These are phyloP conservation scores for Arenaria interpres DNA, from an alignment of 2,113 vertebrate species.

Conservation along the genomic window DNA sequence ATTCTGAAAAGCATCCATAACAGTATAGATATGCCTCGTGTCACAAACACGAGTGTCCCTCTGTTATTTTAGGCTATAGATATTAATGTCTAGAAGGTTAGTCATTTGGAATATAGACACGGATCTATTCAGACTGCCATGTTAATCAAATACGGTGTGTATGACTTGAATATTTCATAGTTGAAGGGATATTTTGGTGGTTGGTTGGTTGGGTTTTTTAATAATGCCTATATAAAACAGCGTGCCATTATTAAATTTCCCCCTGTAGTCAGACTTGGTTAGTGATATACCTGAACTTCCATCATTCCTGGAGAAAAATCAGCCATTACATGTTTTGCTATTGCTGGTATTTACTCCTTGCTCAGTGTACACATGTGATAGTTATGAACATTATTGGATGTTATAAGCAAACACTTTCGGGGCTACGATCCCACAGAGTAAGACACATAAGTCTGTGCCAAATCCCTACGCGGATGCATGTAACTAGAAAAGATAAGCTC, in stretches of 20 bases:
- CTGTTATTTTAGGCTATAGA: not conserved
- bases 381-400: not conserved
- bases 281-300: not conserved
- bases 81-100: not conserved
- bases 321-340: not conserved
- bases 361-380: not conserved
- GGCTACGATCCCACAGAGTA: not conserved
- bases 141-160: conserved; percentile 37
- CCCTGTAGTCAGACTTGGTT: not conserved
- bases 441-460: not conserved
- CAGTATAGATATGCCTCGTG: not conserved
- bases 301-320: not conserved
- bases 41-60: rapidly evolving
- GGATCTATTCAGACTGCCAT: not conserved
- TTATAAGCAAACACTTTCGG: not conserved
- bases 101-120: not conserved
- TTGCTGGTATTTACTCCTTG: not conserved
- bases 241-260: not conserved
- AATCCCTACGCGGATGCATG: not conserved
- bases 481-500: not conserved
- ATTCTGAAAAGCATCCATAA: not conserved
- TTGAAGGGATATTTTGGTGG: not conserved
- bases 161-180: conserved; percentile 44
- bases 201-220: not conserved
- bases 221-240: not conserved